phyloP scores from a whole-genome alignment of 2,888 invertebrate genomes.

The Nemurella pictetii region DNA sequence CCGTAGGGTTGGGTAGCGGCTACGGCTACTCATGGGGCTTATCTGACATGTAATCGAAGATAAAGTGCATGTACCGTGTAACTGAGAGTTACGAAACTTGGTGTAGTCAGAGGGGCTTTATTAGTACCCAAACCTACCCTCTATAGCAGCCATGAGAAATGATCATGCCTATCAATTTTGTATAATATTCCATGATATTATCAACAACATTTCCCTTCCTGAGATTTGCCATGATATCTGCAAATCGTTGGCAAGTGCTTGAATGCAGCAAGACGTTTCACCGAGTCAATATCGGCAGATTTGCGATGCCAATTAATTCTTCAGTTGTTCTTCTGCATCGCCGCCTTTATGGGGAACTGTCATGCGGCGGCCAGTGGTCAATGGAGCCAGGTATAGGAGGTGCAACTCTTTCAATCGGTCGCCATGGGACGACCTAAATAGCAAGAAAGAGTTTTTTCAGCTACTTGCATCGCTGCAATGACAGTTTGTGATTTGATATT shows the following conservation, averaged over 20 bases:
- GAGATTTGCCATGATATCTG: too few species aligned
- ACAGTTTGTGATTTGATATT: slow-evolving; percentile 19
- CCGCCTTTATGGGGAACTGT: too few species aligned
- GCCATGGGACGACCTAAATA: not conserved
- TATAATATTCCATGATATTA: too few species aligned
- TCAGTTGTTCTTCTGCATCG: too few species aligned
- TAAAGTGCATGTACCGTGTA: slow-evolving; percentile 29
- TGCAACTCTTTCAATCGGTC: not conserved
- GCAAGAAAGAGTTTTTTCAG: not conserved
- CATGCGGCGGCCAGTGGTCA: not conserved
- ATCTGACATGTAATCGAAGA: not conserved
- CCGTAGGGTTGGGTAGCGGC: not conserved
- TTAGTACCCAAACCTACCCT: too few species aligned
- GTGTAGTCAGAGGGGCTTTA: not conserved
- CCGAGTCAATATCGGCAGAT: too few species aligned
- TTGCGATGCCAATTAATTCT: too few species aligned
- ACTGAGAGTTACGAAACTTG: not conserved
- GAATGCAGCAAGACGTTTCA: too few species aligned
- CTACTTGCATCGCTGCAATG: not conserved
- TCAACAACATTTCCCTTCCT: too few species aligned
- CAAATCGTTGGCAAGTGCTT: too few species aligned
- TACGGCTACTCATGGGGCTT: not conserved
- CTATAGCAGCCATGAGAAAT: too few species aligned
- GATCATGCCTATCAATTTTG: too few species aligned
- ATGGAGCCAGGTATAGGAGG: not conserved